These are phyloP conservation scores for Antechinus stuartii DNA, from an alignment of 2,113 vertebrate genomes.

Conservation along the genomic window DNA sequence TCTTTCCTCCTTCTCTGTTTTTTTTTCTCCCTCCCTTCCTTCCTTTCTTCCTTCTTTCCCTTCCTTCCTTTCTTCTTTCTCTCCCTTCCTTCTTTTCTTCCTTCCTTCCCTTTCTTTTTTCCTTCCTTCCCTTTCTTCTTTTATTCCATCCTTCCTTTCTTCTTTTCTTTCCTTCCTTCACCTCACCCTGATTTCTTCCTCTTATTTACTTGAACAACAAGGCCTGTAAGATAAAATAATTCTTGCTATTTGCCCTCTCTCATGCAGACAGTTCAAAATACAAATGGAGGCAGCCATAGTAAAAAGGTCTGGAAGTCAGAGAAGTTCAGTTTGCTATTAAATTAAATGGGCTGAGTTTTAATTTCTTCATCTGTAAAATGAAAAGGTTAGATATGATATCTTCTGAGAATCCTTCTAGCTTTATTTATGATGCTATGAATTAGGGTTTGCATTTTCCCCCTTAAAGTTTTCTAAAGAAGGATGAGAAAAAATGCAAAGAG, in stretches of 20 bases:
- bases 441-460: neutral
- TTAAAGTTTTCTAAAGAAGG: neutral
- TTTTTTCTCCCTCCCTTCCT: too few relatives aligned
- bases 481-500: neutral
- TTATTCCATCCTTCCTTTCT: neutral
- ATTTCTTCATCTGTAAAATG: neutral
- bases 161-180: too few relatives aligned
- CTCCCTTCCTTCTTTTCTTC: rapidly evolving
- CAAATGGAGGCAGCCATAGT: neutral
- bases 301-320: neutral
- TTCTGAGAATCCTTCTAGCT: neutral
- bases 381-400: neutral
- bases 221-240: neutral
- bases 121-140: too few relatives aligned
- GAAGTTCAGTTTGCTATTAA: neutral
- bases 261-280: neutral
- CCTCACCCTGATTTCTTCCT: neutral
- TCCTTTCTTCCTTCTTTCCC: too few relatives aligned
- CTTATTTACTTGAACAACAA: neutral
- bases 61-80: neutral
- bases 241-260: neutral
- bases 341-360: neutral
- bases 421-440: neutral
- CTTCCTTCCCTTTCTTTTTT: rapidly evolving
- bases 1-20: rapidly evolving